These are phyloP conservation scores for Physella acuta DNA, from an alignment of 1,140 invertebrate genomes.

Conservation along the genomic window DNA sequence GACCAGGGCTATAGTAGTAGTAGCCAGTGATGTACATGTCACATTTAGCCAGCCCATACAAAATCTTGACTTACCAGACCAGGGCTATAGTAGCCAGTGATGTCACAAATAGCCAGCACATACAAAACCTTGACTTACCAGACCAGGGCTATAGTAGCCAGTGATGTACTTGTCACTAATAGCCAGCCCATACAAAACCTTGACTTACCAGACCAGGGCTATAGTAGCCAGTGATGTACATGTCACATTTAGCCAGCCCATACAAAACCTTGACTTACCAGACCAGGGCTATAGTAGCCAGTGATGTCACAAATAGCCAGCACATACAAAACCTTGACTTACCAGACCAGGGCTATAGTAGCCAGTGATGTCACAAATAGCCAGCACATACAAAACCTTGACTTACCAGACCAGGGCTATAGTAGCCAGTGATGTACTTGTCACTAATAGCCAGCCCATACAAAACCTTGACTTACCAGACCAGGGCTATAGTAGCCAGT, in stretches of 20 bases:
- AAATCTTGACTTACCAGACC: conserved; percentile 95
- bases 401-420: conserved; percentile 79
- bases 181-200: conserved; percentile 94
- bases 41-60: conserved; percentile 94
- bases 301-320: too few species aligned
- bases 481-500: conserved; percentile 89
- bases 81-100: conserved; percentile 96
- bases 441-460: conserved; percentile 94
- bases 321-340: too few species aligned
- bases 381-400: too few species aligned
- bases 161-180: conserved; percentile 91
- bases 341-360: conserved; percentile 89
- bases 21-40: conserved; percentile 91
- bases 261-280: conserved; percentile 95
- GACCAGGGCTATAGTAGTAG: conserved; percentile 85
- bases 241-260: conserved; percentile 91
- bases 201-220: too few species aligned
- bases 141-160: conserved; percentile 87
- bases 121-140: conserved; percentile 71
- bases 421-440: conserved; percentile 89
- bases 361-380: too few species aligned
- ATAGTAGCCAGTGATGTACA: conserved; percentile 83
- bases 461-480: conserved; percentile 94
- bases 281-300: conserved; percentile 98
- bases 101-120: too few species aligned